Percentiles rank a stretch among this genome's conserved stretches.
phyloP scores from a whole-genome alignment of 35 echinoderm and acorn worm species.

The Chiridota heheva region DNA sequence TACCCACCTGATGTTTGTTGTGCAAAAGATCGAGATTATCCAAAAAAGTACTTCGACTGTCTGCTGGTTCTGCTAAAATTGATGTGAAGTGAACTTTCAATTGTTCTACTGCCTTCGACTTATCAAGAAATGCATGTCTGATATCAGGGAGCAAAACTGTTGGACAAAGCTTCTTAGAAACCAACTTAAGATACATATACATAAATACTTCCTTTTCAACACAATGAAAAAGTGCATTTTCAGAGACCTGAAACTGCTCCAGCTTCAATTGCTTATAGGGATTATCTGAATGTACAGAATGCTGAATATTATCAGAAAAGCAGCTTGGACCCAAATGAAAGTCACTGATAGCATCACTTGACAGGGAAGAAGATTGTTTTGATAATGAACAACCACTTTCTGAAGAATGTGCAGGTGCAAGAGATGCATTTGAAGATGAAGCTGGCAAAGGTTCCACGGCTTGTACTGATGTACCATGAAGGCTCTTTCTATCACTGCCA shows the following conservation, averaged over 20 bases:
- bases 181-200: slow-evolving; percentile 25
- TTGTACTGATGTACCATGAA: slow-evolving; percentile 61
- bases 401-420: background rate
- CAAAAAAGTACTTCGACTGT: slow-evolving; percentile 36
- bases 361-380: background rate
- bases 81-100: slow-evolving; percentile 28
- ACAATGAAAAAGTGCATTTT: background rate
- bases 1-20: slow-evolving; percentile 28
- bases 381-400: background rate
- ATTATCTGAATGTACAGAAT: background rate
- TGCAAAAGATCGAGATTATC: slow-evolving; percentile 15
- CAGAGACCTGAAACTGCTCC: no score
- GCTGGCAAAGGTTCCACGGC: slow-evolving; percentile 50
- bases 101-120: background rate
- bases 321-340: background rate
- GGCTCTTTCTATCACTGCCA: slow-evolving; percentile 9
- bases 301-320: background rate
- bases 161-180: background rate
- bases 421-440: slow-evolving; percentile 3
- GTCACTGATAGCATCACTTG: background rate
- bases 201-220: slow-evolving; percentile 15
- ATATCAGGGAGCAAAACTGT: slow-evolving; percentile 5
- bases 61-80: slow-evolving; percentile 36
- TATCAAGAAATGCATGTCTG: background rate
- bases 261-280: no score